Percentiles rank a stretch among this genome's conserved stretches.
Evolutionary conservation across 2,797 vertebrate species (phyloP).

Genomic region (Yasuhikotakia modesta): DNA sequence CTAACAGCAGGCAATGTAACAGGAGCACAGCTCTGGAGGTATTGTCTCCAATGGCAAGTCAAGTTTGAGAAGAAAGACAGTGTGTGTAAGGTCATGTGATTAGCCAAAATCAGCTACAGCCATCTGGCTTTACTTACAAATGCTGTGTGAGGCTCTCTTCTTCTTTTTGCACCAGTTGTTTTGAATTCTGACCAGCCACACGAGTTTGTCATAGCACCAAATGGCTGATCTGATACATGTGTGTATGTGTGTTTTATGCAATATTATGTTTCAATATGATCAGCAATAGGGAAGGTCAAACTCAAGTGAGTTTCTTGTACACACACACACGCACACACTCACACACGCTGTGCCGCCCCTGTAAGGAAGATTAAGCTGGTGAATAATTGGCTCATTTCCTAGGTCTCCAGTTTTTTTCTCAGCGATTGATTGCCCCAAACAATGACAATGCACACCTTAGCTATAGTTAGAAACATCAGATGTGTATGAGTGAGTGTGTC

Average conservation of each 20-base stretch:
- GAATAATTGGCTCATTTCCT: slow-evolving; percentile 61
- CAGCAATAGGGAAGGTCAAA: slow-evolving; percentile 44
- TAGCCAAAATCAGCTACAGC: slow-evolving; percentile 15
- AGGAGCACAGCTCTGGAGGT: neutral
- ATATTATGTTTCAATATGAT: slow-evolving; percentile 10
- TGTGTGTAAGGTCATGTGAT: slow-evolving; percentile 21
- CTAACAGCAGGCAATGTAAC: slow-evolving; percentile 12
- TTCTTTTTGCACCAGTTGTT: slow-evolving; percentile 15
- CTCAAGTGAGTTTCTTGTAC: neutral
- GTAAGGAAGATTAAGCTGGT: slow-evolving; percentile 50
- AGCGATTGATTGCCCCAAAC: slow-evolving; percentile 50
- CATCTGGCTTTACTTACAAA: slow-evolving; percentile 39
- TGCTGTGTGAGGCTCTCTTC: slow-evolving; percentile 24
- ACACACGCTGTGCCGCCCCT: slow-evolving; percentile 25
- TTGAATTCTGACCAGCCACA: slow-evolving; percentile 11
- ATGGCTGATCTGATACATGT: slow-evolving; percentile 16
- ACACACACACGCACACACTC: neutral
- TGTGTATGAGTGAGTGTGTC: neutral
- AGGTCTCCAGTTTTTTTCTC: slow-evolving; percentile 51
- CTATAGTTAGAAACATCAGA: slow-evolving; percentile 37
- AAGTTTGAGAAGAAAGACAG: neutral
- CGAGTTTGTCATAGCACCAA: neutral
- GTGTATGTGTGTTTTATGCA: neutral
- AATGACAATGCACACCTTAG: slow-evolving; percentile 37
- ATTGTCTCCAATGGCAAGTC: neutral